Evolutionary conservation across 2,888 invertebrate species (phyloP).

Genomic region (Drosophila hawaiiensis): DNA sequence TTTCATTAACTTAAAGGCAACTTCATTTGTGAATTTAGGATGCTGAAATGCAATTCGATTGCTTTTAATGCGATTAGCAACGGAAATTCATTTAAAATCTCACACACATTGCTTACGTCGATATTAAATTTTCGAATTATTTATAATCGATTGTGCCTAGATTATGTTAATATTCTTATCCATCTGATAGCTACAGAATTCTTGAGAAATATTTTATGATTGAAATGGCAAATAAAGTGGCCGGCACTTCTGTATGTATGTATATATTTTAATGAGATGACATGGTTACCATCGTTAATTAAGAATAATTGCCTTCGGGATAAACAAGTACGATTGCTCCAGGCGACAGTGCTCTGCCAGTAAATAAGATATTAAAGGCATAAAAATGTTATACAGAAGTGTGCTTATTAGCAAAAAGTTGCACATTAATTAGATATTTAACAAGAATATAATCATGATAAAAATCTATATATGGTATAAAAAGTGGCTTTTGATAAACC

Average conservation of each 20-base stretch:
- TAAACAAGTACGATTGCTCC: neutral
- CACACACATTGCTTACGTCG: constrained; percentile 15
- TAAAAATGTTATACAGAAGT: neutral
- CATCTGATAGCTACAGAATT: neutral
- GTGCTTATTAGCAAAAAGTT: neutral
- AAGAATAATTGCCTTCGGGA: neutral
- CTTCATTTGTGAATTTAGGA: constrained; percentile 14
- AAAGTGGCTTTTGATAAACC: neutral
- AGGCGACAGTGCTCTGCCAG: neutral
- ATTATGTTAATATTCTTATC: constrained; percentile 7
- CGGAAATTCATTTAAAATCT: constrained; percentile 19
- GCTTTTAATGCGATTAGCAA: neutral
- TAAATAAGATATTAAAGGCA: neutral
- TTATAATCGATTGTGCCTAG: neutral
- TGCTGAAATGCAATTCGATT: constrained; percentile 24
- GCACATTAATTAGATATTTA: neutral
- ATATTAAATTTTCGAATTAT: neutral
- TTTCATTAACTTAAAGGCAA: constrained; percentile 62
- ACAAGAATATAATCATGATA: neutral
- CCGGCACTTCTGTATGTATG: neutral
- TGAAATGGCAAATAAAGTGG: neutral
- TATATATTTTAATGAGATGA: constrained; percentile 9
- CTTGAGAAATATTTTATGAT: neutral
- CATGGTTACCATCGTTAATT: constrained; percentile 18
- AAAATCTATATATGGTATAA: neutral